phyloP scores from a whole-genome alignment of 2,113 vertebrate genomes.

The Epinephelus moara region DNA sequence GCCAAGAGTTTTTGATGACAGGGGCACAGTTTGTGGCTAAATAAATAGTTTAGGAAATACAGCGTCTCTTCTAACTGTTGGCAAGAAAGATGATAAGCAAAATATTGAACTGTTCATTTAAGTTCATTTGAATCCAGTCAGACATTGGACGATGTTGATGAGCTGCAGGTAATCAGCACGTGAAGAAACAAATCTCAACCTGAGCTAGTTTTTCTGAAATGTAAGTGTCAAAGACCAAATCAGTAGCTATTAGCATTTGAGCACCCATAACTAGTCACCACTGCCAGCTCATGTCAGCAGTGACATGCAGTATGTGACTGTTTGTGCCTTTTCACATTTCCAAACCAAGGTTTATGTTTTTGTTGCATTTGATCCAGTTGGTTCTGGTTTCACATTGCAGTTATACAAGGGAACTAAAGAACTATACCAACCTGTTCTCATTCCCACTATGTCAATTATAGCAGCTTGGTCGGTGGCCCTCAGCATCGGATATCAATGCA shows the following conservation, averaged over 20 bases:
- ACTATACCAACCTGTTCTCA: too few species aligned
- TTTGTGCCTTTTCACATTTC: too few species aligned
- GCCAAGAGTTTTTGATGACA: conserved; percentile 21
- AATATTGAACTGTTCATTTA: neutral
- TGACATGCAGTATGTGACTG: neutral
- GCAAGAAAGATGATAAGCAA: neutral
- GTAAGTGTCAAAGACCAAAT: neutral
- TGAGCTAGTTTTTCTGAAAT: neutral
- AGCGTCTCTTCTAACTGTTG: neutral
- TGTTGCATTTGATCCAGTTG: too few species aligned
- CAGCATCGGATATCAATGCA: too few species aligned
- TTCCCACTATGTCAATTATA: too few species aligned
- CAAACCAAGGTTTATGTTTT: too few species aligned
- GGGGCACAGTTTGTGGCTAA: conserved; percentile 18
- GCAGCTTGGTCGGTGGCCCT: too few species aligned
- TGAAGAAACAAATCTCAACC: neutral
- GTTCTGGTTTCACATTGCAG: too few species aligned
- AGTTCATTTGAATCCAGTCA: neutral
- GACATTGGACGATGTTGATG: neutral
- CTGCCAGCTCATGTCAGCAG: neutral
- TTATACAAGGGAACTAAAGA: too few species aligned
- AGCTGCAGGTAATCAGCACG: neutral
- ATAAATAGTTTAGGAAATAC: neutral
- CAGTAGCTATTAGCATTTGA: neutral
- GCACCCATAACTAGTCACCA: neutral